Percentiles rank a stretch among this genome's conserved stretches.
phyloP scores from a whole-genome alignment of 2,888 invertebrate species.

The Alloplasta piceator region DNA sequence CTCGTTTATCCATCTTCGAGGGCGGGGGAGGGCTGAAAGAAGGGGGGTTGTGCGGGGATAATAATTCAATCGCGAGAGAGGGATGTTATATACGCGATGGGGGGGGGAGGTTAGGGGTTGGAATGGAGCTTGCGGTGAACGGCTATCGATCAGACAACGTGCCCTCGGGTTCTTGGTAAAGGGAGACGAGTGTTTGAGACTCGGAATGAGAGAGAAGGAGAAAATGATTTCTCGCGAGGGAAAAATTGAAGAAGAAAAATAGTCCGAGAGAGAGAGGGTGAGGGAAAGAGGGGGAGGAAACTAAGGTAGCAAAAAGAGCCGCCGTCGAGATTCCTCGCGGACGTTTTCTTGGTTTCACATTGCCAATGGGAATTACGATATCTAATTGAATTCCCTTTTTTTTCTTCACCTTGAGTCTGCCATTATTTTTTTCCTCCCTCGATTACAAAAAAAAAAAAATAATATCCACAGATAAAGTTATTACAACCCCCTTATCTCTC shows the following conservation, averaged over 20 bases:
- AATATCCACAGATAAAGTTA: background rate
- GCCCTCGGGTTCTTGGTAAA: slow-evolving; percentile 44
- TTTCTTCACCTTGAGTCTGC: background rate
- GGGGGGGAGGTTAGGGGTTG: background rate
- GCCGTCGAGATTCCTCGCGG: slow-evolving; percentile 15
- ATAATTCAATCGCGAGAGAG: slow-evolving; percentile 66
- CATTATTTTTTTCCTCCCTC: background rate
- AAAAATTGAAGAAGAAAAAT: slow-evolving; percentile 11
- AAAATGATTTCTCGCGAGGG: slow-evolving; percentile 30
- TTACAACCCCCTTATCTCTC: background rate
- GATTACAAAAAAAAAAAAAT: too few species aligned
- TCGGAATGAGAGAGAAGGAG: slow-evolving; percentile 43
- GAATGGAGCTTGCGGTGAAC: slow-evolving; percentile 43
- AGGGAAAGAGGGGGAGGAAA: slow-evolving; percentile 15
- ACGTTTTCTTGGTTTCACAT: slow-evolving; percentile 46
- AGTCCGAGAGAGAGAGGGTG: slow-evolving; percentile 11
- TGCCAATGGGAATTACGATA: slow-evolving; percentile 54
- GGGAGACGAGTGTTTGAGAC: slow-evolving; percentile 40
- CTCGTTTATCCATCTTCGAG: slow-evolving; percentile 63
- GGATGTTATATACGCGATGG: slow-evolving; percentile 9
- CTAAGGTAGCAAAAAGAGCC: slow-evolving; percentile 21
- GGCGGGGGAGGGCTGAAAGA: slow-evolving; percentile 4
- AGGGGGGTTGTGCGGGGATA: slow-evolving; percentile 22
- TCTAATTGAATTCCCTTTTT: slow-evolving; percentile 40
- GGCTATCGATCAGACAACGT: slow-evolving; percentile 64